Evolutionary conservation across 1,140 invertebrate genomes (phyloP), one percentile per base, ranked within the genome.

Genomic region (Elysia chlorotica): DNA sequence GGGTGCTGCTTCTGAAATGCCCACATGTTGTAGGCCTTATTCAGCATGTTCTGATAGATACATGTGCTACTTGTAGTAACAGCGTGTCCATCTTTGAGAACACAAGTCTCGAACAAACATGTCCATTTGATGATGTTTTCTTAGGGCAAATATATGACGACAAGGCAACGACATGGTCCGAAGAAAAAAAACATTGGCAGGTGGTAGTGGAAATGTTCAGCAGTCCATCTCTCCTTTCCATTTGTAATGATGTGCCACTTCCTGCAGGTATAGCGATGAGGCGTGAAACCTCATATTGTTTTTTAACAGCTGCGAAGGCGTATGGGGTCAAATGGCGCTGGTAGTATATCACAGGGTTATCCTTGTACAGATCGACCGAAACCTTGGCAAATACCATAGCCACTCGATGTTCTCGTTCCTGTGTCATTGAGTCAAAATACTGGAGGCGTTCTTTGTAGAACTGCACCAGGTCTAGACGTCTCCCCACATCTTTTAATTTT

Each of bases 101-200:
- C 38, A 67, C 19, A 67, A 23, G 6, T 6, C 65, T 41, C 19
- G n/a, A 25, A n/a, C 37, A 41, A 23, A 67, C n/a, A 38, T 14
- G 17, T 3, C 4, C 17, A 41, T 31, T 5, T 48, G 17, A 23
- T 41, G n/a, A 4, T 14, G 3, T 17, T 37, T 4, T 48, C 65
- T 5, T n/a, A 67, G 4, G 17, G 65, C 65, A 37, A 67, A 25
- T n/a, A 67, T 31, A 37, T 67, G 35, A 19, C 65, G 5, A 38
- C 65, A 67, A n/a, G 65, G 65, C 10, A 67, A 25, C 10, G 19
- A 23, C 65, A 67, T 48, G n/a, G 65, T n/a, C 17, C 23, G 37
- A 37, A 67, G n/a, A 67, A 48, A 67, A 38, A 25, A 33, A n/a
- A 30, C 65, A 67, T 6, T 4, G 19, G 35, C 36, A 67, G n/a